These are phyloP conservation scores for Drosophila carrolli DNA, from an alignment of 1,140 invertebrate species.

Conservation along the genomic window DNA sequence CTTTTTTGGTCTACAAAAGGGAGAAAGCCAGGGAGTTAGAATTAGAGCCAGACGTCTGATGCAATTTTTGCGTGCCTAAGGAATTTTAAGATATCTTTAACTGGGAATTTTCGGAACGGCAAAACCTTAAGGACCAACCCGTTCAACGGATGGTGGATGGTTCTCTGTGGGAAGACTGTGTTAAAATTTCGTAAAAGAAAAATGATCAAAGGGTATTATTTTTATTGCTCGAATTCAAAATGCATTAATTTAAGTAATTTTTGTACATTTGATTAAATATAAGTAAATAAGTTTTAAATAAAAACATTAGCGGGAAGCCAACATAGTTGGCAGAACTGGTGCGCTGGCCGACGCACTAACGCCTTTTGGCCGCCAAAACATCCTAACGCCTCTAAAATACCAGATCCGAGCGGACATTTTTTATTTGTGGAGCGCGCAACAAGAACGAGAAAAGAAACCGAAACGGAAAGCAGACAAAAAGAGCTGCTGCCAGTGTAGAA, in stretches of 20 bases:
- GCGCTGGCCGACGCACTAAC: neutral
- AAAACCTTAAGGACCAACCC: too few species aligned
- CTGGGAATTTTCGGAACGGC: too few species aligned
- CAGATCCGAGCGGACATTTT: constrained; percentile 24
- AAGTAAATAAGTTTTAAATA: neutral
- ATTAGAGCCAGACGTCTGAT: too few species aligned
- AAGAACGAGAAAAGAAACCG: constrained; percentile 54
- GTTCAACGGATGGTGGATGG: too few species aligned
- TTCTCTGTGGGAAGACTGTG: too few species aligned
- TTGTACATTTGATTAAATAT: neutral
- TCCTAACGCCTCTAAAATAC: neutral
- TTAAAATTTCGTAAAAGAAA: too few species aligned
- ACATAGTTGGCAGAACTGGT: neutral
- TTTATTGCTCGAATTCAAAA: too few species aligned
- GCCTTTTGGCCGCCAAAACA: neutral
- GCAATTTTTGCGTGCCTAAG: too few species aligned
- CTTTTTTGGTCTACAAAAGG: too few species aligned
- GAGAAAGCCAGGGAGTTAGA: too few species aligned
- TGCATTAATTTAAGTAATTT: neutral
- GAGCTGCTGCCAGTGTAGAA: constrained; percentile 34
- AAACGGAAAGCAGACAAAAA: constrained; percentile 42
- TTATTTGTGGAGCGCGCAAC: constrained; percentile 42
- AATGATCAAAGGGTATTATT: too few species aligned
- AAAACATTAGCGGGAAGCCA: neutral
- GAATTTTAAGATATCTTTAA: too few species aligned